phyloP scores from a whole-genome alignment of 2,797 vertebrate genomes.

The Pseudochaenichthys georgianus region DNA sequence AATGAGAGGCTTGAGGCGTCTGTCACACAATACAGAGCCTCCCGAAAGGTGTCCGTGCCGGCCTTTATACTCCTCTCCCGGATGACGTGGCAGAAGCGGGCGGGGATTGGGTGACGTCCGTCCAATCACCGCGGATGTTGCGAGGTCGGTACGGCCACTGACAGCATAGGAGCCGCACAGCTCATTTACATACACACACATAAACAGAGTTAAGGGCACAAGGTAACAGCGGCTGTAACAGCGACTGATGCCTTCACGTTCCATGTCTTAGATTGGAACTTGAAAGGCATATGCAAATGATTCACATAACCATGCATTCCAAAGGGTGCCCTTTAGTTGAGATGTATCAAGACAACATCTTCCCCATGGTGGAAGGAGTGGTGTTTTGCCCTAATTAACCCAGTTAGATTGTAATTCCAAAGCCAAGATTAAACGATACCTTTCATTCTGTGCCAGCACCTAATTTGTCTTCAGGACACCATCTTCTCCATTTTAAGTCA shows the following conservation, averaged over 20 bases:
- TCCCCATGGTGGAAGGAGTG: constrained; percentile 63
- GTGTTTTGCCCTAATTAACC: constrained; percentile 80
- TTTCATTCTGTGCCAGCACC: constrained; percentile 76
- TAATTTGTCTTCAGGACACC: constrained; percentile 76
- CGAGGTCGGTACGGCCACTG: too few relatives aligned
- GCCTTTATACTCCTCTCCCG: too few relatives aligned
- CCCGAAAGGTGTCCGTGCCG: too few relatives aligned
- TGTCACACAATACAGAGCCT: too few relatives aligned
- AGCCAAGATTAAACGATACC: constrained; percentile 77
- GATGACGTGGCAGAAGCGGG: too few relatives aligned
- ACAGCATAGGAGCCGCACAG: too few relatives aligned
- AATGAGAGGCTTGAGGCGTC: too few relatives aligned
- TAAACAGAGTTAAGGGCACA: too few relatives aligned
- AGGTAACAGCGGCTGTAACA: too few relatives aligned
- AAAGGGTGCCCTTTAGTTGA: constrained; percentile 58
- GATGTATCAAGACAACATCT: constrained; percentile 68
- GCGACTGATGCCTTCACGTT: background rate
- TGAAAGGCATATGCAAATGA: constrained; percentile 60
- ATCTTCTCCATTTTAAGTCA: constrained; percentile 70
- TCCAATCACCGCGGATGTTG: too few relatives aligned
- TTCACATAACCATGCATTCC: constrained; percentile 48
- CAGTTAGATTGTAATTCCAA: constrained; percentile 72
- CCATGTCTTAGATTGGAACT: constrained; percentile 35
- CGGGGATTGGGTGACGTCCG: too few relatives aligned
- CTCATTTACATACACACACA: too few relatives aligned